Evolutionary conservation across 1,140 invertebrate genomes (phyloP), one percentile per base, ranked within the genome.

Genomic region (Antheraea pernyi): DNA sequence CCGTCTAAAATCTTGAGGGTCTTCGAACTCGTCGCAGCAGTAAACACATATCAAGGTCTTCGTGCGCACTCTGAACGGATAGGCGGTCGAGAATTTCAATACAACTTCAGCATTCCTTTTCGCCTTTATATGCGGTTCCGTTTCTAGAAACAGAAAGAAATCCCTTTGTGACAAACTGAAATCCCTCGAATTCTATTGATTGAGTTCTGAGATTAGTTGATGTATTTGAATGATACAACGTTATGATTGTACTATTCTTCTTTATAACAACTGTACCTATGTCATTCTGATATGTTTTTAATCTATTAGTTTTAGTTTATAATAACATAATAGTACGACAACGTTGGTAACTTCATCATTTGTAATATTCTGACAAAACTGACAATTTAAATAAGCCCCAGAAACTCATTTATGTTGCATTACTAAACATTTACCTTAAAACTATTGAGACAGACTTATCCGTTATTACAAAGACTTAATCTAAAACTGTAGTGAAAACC

Each of bases 61-160:
- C 8, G 84, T 80, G 30, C 76, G 80, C 53, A 89, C 68, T 67
- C 89, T 79, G 82, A 91, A 91, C 39, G 89, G 89, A 72, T 88
- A 89, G 16, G 76, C 78, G 11, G 87, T 89, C 19, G 88, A 85
- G 75, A 84, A 85, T 77, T 82, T 69, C 77, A 91, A 89, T 53
- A 91, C 79, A 68, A 86, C 74, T 74, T 88, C 81, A 39, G 89
- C 89, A 73, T 91, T 91, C 70, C 79, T 74, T 86, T 80, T 86
- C 73, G 84, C 80, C 77, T 77, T 68, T 76, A 74, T 62, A 73
- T 80, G 64, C 60, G 73, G 69, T 69, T 72, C 67, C 69, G 22
- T 22, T 65, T 76, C 72, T 76, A 62, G 70, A 70, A 72, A 68
- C 59, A 73, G 68, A 82, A 72, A 79, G 76, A 78, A 79, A 76